Evolutionary conservation across 2,888 invertebrate species (phyloP), one percentile per base, ranked within the genome.

Genomic region (Rhagophthalmus giganteus): DNA sequence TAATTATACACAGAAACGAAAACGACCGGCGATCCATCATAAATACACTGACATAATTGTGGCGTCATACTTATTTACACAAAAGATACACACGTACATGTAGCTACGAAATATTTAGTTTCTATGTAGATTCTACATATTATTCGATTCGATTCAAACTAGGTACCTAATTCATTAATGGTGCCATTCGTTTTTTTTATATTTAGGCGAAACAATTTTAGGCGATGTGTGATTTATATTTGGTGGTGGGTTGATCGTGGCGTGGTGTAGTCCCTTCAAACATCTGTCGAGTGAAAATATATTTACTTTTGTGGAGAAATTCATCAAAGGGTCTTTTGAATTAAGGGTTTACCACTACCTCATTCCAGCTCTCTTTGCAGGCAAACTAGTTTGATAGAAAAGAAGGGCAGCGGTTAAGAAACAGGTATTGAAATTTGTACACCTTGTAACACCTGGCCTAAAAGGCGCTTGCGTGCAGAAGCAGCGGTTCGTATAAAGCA

Each of bases 401-500:
- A 44, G 12, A 8, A 9, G 20, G 35, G 3, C 35, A 34, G 13
- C 28, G 26, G 34, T 13, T 10, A 44, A 44, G 44, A 35, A 44
- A 44, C 35, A 5, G 34, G 37, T 28, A 37, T 48, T 30, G 44
- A 50, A 50, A 50, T 39, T 40, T 31, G 41, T 40, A 51, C 34
- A 51, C 50, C 50, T 50, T 41, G 37, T 35, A 47, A 34, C 53
- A 53, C 53, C 53, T 54, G 53, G 53, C 44, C 26, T 28, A 28
- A 39, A 33, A 34, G 39, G 47, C 53, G 53, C 53, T 47, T 48
- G 53, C 53, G 53, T 54, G 30, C 33, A 25, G 25, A 44, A 44
- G 30, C 34, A 31, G 33, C 38, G 44, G 45, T 28, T 51, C 32
- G 39, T 51, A 51, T 51, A 51, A 51, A 51, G 40, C 40, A 45